These are phyloP conservation scores for Cremastinae sp. DNA, from an alignment of 2,888 invertebrate genomes.

Conservation along the genomic window DNA sequence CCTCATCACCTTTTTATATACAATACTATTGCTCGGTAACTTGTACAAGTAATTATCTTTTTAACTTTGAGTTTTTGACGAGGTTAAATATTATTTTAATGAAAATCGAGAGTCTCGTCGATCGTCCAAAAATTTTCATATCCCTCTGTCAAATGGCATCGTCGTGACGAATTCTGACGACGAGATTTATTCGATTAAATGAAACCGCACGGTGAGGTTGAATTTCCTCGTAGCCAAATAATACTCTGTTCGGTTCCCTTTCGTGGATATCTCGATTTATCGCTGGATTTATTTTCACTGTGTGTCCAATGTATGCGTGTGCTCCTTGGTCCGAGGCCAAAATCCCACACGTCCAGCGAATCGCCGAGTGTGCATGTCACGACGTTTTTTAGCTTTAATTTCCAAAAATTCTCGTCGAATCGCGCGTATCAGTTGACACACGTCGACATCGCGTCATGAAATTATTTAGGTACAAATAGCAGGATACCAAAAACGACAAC, in stretches of 20 bases:
- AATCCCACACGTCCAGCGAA: conserved; percentile 53
- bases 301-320: conserved; percentile 51
- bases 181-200: conserved; percentile 23
- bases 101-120: no score
- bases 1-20: conserved; percentile 25
- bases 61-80: no score
- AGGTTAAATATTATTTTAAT: no score
- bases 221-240: conserved; percentile 74
- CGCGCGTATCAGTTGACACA: no score
- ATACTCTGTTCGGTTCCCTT: conserved; percentile 59
- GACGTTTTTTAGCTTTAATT: neutral
- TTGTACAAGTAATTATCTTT: no score
- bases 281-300: conserved; percentile 71
- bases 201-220: conserved; percentile 68
- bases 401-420: conserved; percentile 1
- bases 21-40: conserved; percentile 29
- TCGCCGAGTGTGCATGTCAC: conserved; percentile 52
- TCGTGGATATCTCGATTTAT: conserved; percentile 68
- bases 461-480: neutral
- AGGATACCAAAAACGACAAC: neutral
- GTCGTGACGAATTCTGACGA: conserved; percentile 46
- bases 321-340: conserved; percentile 67
- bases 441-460: conserved; percentile 29
- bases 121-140: neutral
- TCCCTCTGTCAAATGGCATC: neutral